Percentiles rank a stretch among this genome's conserved stretches.
Evolutionary conservation across 1,140 invertebrate species (phyloP).

Genomic region (Camponotus floridanus): DNA sequence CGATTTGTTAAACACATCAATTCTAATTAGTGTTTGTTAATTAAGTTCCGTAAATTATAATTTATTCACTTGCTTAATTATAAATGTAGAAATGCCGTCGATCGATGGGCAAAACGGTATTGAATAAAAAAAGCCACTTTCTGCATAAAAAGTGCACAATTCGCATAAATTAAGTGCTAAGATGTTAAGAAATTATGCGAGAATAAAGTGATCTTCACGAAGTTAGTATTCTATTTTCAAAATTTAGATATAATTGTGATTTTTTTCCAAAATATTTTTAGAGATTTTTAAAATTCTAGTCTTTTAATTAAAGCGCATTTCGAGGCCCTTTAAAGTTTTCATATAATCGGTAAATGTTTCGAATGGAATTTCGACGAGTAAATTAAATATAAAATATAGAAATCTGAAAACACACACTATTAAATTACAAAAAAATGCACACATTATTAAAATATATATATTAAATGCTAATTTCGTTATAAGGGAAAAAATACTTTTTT

Average conservation of each 20-base stretch:
- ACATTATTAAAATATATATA: not conserved
- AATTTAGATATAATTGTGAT: not conserved
- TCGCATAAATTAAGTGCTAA: not conserved
- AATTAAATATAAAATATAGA: too few species aligned
- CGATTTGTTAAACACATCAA: not conserved
- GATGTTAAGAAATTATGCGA: not conserved
- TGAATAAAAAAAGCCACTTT: not conserved
- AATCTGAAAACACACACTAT: too few species aligned
- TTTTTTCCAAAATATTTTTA: too few species aligned
- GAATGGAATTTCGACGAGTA: too few species aligned
- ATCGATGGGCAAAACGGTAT: not conserved
- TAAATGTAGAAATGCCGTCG: not conserved
- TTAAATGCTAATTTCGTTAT: not conserved
- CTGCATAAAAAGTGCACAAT: too few species aligned
- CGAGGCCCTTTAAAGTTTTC: not conserved
- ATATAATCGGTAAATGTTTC: not conserved
- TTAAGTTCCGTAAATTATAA: constrained; percentile 33
- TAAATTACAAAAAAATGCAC: too few species aligned
- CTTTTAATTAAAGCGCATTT: too few species aligned
- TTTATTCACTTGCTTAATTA: constrained; percentile 23
- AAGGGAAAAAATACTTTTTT: not conserved
- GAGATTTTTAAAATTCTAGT: too few species aligned
- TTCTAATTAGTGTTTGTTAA: constrained; percentile 45
- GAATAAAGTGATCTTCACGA: not conserved
- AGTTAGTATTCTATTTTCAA: not conserved